Base-by-base conservation (phyloP, 1,140 invertebrate genomes). In the Drosophila pruinosa region DNA sequence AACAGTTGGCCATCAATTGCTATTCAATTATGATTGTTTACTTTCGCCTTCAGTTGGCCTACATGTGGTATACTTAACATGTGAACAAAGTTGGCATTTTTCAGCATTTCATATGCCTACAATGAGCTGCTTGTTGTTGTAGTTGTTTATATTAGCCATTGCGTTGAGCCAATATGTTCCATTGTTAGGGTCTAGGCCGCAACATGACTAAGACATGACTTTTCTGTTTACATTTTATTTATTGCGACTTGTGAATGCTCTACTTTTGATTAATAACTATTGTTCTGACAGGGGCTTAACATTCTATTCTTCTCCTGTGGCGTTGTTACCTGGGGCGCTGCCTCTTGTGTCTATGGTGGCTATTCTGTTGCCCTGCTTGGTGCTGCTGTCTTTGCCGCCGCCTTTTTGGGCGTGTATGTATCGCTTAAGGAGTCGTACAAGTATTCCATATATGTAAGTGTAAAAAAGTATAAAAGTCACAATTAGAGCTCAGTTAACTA, bases 221-320 rank as follows among this genome's bases (percentile, higher is more conserved):
- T 41, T 45, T 45, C 1, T 12, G 19, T 3, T 24, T 2, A 2
- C 10, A 45, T 22, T 22, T 12, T 12, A 5, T 5, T 22, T 19
- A 14, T 21, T 24, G 4, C 19, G 5, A 43, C 4, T 41, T 6
- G 2, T 34, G 10, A 12, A 34, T 34, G n/a, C 31, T 34, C 31
- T 34, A 12, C 31, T 12, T n/a, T 34, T 1, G 19, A 0, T 0
- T n/a, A 17, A 1, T 39, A 6, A 3, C 7, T 17, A 15, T 21
- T 15, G 3, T n/a, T 8, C 53, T 47, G 5, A 21, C 41, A 88
- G 82, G 69, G 43, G 0, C 75, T 76, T 12, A 89, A 82, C 31
- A 72, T 90, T 1, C 65, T 90, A 6, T 89, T 90, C 58, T 83
- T 90, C 19, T 90, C 89, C 12, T 86, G 80, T 17, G 89, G 89